Conservation (phyloP, 2,797 vertebrate species). For the Echeneis naucrates region DNA sequence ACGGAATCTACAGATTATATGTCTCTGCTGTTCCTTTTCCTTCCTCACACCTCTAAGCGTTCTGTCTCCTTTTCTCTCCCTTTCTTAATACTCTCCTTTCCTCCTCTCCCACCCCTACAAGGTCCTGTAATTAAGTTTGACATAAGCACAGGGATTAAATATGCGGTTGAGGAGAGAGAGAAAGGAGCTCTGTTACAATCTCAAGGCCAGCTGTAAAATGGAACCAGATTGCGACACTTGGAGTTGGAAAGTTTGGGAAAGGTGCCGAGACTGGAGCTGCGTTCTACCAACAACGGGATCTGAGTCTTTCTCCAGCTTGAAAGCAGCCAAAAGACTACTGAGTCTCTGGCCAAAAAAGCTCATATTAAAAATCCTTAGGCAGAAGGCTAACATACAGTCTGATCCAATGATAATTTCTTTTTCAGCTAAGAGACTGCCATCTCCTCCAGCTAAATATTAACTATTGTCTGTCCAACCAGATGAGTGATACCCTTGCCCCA, state of each 20-base stretch:
- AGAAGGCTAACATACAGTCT: constrained; percentile 76
- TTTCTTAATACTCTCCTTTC: constrained; percentile 69
- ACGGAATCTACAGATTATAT: constrained; percentile 69
- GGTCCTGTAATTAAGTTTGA: constrained; percentile 99
- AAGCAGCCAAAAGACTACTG: constrained; percentile 70
- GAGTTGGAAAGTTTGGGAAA: constrained; percentile 87
- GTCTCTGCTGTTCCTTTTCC: constrained; percentile 63
- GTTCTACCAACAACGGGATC: constrained; percentile 71
- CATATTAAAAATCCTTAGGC: constrained; percentile 79
- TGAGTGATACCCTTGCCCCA: constrained; percentile 35
- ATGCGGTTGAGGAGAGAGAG: constrained; percentile 94
- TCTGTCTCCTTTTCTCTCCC: constrained; percentile 74
- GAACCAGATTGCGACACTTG: constrained; percentile 91
- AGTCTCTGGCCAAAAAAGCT: constrained; percentile 72
- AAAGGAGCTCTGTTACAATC: constrained; percentile 92
- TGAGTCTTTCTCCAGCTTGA: constrained; percentile 71
- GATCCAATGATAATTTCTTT: constrained; percentile 74
- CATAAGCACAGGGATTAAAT: constrained; percentile 99
- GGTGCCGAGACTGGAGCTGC: constrained; percentile 82
- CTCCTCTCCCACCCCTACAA: constrained; percentile 84
- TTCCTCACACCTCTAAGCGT: constrained; percentile 72
- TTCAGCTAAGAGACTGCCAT: constrained; percentile 62
- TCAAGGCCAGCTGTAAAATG: constrained; percentile 91
- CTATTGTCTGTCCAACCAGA: constrained; percentile 61
- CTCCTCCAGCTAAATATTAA: constrained; percentile 67